These are phyloP conservation scores for Hemistola chrysoprasaria DNA, from an alignment of 2,888 invertebrate genomes.

Conservation along the genomic window DNA sequence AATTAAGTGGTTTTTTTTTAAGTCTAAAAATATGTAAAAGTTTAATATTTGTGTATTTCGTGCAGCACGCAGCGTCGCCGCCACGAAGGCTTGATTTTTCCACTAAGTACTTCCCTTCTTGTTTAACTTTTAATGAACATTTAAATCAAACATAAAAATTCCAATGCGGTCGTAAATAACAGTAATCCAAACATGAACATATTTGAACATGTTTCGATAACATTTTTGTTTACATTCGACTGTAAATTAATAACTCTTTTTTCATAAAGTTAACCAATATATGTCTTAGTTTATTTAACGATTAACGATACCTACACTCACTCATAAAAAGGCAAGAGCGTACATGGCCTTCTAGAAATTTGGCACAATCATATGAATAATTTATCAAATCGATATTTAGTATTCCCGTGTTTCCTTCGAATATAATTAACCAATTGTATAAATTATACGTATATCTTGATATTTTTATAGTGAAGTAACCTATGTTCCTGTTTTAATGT, in stretches of 20 bases:
- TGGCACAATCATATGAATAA: too few species aligned
- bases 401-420: too few species aligned
- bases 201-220: constrained; percentile 9
- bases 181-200: constrained; percentile 8
- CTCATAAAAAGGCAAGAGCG: too few species aligned
- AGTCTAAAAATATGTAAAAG: constrained; percentile 9
- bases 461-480: too few species aligned
- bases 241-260: neutral
- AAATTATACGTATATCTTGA: too few species aligned
- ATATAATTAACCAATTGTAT: too few species aligned
- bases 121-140: constrained; percentile 19
- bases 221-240: constrained; percentile 1
- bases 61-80: constrained; percentile 40
- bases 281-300: too few species aligned
- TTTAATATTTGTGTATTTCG: constrained; percentile 30
- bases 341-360: too few species aligned
- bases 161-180: constrained; percentile 17
- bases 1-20: constrained; percentile 8
- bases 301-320: too few species aligned
- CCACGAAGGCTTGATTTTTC: constrained; percentile 30
- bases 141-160: constrained; percentile 17
- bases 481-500: too few species aligned
- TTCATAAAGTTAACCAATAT: too few species aligned
- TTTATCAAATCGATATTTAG: too few species aligned
- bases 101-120: constrained; percentile 14